Evolutionary conservation across 2,888 invertebrate species (phyloP).

Genomic region (Rambutsinella grinnellia): DNA sequence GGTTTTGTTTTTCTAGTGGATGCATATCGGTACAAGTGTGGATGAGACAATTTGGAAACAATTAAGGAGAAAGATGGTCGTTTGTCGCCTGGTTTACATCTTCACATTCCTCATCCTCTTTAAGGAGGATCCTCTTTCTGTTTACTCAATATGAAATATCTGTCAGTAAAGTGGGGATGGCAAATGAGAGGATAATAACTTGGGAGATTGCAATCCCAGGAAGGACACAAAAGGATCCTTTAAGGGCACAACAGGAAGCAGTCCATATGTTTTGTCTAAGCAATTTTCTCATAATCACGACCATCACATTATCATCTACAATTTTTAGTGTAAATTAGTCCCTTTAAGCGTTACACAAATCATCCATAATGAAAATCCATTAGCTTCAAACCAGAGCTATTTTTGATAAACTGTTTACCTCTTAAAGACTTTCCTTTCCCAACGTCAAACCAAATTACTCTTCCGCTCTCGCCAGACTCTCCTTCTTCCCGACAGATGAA

Average conservation of each 20-base stretch:
- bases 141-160: neutral
- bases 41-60: conserved; percentile 6
- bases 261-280: neutral
- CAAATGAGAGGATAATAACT: no score
- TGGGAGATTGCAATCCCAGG: no score
- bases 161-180: neutral
- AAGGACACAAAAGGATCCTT: neutral
- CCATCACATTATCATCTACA: neutral
- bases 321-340: neutral
- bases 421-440: no score
- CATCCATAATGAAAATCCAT: conserved; percentile 2
- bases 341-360: conserved; percentile 4
- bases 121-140: neutral
- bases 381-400: no score
- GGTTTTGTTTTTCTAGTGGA: no score
- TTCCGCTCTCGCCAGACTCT: neutral
- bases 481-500: no score
- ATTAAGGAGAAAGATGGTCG: neutral
- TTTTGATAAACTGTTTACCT: no score
- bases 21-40: neutral
- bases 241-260: neutral
- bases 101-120: neutral
- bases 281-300: neutral
- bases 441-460: neutral
- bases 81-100: neutral